Evolutionary conservation across 2,888 invertebrate genomes (phyloP).

Genomic region (Kuschelorhynchus macadamiae): DNA sequence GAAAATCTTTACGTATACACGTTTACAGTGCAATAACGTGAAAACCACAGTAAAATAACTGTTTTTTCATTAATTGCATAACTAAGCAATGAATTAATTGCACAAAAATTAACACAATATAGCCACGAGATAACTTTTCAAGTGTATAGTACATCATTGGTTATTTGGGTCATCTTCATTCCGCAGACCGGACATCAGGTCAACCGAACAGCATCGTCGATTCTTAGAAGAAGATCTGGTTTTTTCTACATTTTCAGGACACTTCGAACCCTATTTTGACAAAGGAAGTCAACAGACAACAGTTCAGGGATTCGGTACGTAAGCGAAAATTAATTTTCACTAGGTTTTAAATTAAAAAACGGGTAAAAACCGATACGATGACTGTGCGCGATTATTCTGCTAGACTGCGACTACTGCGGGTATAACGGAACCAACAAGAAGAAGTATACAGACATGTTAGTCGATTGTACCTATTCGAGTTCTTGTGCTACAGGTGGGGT

Average conservation of each 20-base stretch:
- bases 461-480: slow-evolving; percentile 29
- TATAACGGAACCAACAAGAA: slow-evolving; percentile 42
- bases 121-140: slow-evolving; percentile 39
- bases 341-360: too few relatives aligned
- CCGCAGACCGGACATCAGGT: slow-evolving; percentile 37
- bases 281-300: neutral
- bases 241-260: neutral
- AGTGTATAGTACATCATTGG: slow-evolving; percentile 32
- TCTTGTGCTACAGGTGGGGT: slow-evolving; percentile 43
- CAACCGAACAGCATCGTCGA: slow-evolving; percentile 5
- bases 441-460: slow-evolving; percentile 36
- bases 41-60: slow-evolving; percentile 27
- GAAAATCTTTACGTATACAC: neutral
- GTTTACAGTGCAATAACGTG: slow-evolving; percentile 2
- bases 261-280: neutral
- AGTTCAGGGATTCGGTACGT: neutral
- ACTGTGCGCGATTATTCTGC: slow-evolving; percentile 28
- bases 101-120: slow-evolving; percentile 31
- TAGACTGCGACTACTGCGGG: slow-evolving; percentile 37
- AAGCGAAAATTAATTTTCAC: neutral
- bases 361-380: slow-evolving; percentile 11
- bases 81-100: slow-evolving; percentile 30
- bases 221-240: slow-evolving; percentile 4
- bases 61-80: slow-evolving; percentile 29
- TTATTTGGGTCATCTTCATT: slow-evolving; percentile 45